phyloP scores from a whole-genome alignment of 2,797 vertebrate genomes.

The Pseudomugil tenellus region DNA sequence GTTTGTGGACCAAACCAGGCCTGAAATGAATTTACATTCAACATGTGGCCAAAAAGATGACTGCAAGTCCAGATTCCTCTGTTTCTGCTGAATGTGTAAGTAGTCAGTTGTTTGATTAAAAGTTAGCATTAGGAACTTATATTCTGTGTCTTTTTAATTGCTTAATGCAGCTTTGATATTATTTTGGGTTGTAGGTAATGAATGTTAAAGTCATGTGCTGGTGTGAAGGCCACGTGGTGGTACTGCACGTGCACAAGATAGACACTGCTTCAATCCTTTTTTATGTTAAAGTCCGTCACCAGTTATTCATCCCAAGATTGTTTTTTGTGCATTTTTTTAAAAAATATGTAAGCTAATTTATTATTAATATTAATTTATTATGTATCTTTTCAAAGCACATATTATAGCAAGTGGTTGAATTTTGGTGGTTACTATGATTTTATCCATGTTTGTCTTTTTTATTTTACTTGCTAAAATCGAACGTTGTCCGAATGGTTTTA shows the following conservation, averaged over 20 bases:
- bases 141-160: slow-evolving; percentile 40
- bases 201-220: slow-evolving; percentile 45
- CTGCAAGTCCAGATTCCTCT: slow-evolving; percentile 75
- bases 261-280: slow-evolving; percentile 25
- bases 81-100: slow-evolving; percentile 80
- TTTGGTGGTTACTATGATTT: slow-evolving; percentile 29
- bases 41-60: slow-evolving; percentile 77
- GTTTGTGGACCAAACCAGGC: slow-evolving; percentile 66
- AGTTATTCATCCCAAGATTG: slow-evolving; percentile 42
- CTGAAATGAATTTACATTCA: slow-evolving; percentile 72
- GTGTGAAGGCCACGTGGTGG: slow-evolving; percentile 23
- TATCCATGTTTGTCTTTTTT: slow-evolving; percentile 28
- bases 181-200: slow-evolving; percentile 33
- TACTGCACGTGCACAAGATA: slow-evolving; percentile 36
- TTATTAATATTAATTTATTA: slow-evolving; percentile 9
- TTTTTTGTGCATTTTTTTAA: slow-evolving; percentile 34
- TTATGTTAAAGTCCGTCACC: neutral
- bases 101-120: slow-evolving; percentile 76
- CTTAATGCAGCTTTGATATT: slow-evolving; percentile 73
- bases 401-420: slow-evolving; percentile 44
- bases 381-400: slow-evolving; percentile 12
- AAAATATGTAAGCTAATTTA: slow-evolving; percentile 53
- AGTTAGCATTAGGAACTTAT: slow-evolving; percentile 54
- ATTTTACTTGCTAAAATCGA: slow-evolving; percentile 26
- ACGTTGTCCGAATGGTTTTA: slow-evolving; percentile 8